A percentile compares a stretch with the other conserved stretches of the same genome.
phyloP scores from a whole-genome alignment of 2,888 invertebrate genomes.

The Nymphalis urticae region DNA sequence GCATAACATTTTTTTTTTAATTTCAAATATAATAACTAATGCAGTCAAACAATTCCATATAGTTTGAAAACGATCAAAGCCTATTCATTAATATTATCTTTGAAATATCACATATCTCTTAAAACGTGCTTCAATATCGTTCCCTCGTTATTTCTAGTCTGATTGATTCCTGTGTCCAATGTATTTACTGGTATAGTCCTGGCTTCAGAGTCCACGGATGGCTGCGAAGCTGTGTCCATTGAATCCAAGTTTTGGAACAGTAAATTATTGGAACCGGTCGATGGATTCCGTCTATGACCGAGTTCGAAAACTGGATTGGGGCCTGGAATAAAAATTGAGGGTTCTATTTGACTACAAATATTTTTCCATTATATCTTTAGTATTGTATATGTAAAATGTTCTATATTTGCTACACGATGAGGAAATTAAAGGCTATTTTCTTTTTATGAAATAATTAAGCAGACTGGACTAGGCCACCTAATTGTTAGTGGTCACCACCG shows the following conservation, averaged over 20 bases:
- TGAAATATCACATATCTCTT: slow-evolving; percentile 63
- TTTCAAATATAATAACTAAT: no score
- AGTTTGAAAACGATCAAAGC: not conserved
- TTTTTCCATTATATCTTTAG: not conserved
- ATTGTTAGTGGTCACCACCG: no score
- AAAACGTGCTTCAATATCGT: slow-evolving; percentile 75
- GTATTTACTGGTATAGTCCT: slow-evolving; percentile 40
- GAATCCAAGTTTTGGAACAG: slow-evolving; percentile 66
- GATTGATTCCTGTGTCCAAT: slow-evolving; percentile 70
- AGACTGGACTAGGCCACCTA: no score
- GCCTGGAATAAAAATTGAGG: slow-evolving; percentile 49
- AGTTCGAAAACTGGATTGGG: slow-evolving; percentile 51
- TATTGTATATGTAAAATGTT: no score
- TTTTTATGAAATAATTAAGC: no score
- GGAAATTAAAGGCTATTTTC: no score
- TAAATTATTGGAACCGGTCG: slow-evolving; percentile 69
- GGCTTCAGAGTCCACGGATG: slow-evolving; percentile 59
- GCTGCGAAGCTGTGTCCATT: slow-evolving; percentile 59
- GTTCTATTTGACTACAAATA: not conserved
- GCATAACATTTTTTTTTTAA: no score
- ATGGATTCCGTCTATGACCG: slow-evolving; percentile 66
- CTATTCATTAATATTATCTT: not conserved
- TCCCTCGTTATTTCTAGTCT: slow-evolving; percentile 72
- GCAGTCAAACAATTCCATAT: no score
- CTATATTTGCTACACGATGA: no score